Percentiles rank a stretch among this genome's conserved stretches.
Conservation (phyloP, 2,888 invertebrate genomes). For the Chelonus formosanus region DNA sequence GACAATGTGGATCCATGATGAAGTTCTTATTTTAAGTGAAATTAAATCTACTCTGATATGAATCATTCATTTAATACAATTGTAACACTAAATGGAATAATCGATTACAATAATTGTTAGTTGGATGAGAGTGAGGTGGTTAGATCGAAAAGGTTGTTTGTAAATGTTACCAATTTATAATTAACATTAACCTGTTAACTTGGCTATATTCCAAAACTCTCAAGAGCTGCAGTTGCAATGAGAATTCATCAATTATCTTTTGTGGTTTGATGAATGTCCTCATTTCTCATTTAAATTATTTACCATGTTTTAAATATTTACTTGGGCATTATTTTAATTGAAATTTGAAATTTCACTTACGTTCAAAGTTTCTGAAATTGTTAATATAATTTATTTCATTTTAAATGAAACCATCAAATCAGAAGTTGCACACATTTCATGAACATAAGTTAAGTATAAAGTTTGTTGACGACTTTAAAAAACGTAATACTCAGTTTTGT, state of each 20-base stretch:
- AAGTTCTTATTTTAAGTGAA: slow-evolving; percentile 12
- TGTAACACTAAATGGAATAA: slow-evolving; percentile 24
- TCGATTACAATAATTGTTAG: slow-evolving; percentile 19
- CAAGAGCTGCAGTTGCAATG: slow-evolving; percentile 6
- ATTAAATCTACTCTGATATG: slow-evolving; percentile 24
- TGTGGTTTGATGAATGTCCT: not conserved
- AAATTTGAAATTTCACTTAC: no score
- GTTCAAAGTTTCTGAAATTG: no score
- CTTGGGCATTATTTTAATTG: no score
- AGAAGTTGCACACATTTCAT: no score
- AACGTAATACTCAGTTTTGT: no score
- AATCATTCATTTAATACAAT: slow-evolving; percentile 31
- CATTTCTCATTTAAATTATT: slow-evolving; percentile 6
- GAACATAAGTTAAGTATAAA: no score
- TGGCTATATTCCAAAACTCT: slow-evolving; percentile 22
- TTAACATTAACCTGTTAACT: slow-evolving; percentile 11
- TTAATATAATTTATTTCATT: no score
- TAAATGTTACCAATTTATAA: slow-evolving; percentile 22
- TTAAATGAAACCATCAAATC: no score
- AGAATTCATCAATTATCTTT: slow-evolving; percentile 28
- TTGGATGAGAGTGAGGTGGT: slow-evolving; percentile 6
- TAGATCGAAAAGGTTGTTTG: slow-evolving; percentile 6
- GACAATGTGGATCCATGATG: not conserved
- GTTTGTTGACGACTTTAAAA: no score
- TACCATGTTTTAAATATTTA: slow-evolving; percentile 2